A percentile compares a stretch with the other conserved stretches of the same genome.
These are phyloP conservation scores for Halichondria panicea DNA, from an alignment of 37 sponge, comb jelly and placozoan species.

Conservation along the genomic window DNA sequence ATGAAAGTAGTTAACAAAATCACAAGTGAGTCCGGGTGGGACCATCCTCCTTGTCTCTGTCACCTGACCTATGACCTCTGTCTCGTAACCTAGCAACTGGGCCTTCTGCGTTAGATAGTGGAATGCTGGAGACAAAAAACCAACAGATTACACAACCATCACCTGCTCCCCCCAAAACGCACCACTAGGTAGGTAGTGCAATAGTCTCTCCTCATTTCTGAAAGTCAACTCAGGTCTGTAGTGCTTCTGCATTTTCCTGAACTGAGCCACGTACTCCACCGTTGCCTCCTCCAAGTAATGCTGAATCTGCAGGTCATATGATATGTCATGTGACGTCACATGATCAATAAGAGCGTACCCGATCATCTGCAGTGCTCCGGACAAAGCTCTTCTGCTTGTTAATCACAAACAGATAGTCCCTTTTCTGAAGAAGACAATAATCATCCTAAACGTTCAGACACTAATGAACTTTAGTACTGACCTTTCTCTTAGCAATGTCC, in stretches of 20 bases:
- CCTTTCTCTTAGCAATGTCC: conserved; percentile 66
- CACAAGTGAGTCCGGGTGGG: conserved; percentile 46
- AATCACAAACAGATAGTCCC: conserved; percentile 38
- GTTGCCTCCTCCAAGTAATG: conserved; percentile 38
- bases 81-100: conserved; percentile 35
- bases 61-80: background rate
- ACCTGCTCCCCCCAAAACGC: background rate
- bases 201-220: conserved; percentile 4
- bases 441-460: background rate
- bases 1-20: conserved; percentile 76
- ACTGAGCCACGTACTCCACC: conserved; percentile 17
- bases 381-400: conserved; percentile 37
- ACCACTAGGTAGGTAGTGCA: conserved; percentile 42
- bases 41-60: conserved; percentile 30
- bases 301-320: conserved; percentile 2
- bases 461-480: background rate
- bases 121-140: conserved; percentile 19
- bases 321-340: background rate
- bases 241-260: conserved; percentile 47
- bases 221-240: conserved; percentile 31
- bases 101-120: conserved; percentile 39
- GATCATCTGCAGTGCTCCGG: conserved; percentile 28
- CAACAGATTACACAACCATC: background rate
- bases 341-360: too few species aligned
- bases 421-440: conserved; percentile 14